Base-by-base conservation (phyloP, 1,140 invertebrate species). In the Triops cancriformis region DNA sequence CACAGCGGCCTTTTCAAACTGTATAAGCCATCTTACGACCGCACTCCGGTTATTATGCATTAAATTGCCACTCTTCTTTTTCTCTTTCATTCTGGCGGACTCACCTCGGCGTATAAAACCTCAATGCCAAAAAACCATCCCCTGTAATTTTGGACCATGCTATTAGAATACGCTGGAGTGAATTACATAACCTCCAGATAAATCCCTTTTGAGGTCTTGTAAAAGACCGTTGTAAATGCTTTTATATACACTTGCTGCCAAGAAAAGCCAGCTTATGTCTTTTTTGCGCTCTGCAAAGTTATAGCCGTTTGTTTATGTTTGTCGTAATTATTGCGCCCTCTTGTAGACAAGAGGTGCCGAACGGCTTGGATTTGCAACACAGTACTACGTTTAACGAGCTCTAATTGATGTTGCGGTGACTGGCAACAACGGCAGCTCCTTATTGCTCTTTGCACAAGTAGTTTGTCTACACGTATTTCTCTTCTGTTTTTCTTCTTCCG, bases 201-300 rank as follows among this genome's bases (percentile, higher is more conserved):
- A 23, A 64, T 64, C 51, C 51, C 23, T 64, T 64, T 64, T 64
- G 51, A 64, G 51, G 51, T 64, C 51, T 64, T 64, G 51, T 64
- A 64, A 64, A 23, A 64, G 51, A 64, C 51, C 23, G 51, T 64
- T 64, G 51, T 64, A 64, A 64, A 64, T 23, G 51, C 51, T n/a
- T 64, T n/a, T 23, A 64, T 64, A 64, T 64, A 64, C 18, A 64
- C 51, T 64, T 64, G 23, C 51, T 64, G 51, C n/a, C n/a, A 23
- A 64, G 31, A 64, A n/a, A 64, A 64, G 51, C 51, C 23, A 64
- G 6, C 51, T 37, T 23, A 64, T 64, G 51, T 23, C 51, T 64
- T 64, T 64, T 11, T 64, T 64, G 14, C 14, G 51, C 9, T 23
- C 23, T 23, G 51, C 51, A 23, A 64, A 64, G 51, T 64, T 64